Base-by-base conservation (phyloP, 2,888 invertebrate genomes). In the Ellobium chinense region DNA sequence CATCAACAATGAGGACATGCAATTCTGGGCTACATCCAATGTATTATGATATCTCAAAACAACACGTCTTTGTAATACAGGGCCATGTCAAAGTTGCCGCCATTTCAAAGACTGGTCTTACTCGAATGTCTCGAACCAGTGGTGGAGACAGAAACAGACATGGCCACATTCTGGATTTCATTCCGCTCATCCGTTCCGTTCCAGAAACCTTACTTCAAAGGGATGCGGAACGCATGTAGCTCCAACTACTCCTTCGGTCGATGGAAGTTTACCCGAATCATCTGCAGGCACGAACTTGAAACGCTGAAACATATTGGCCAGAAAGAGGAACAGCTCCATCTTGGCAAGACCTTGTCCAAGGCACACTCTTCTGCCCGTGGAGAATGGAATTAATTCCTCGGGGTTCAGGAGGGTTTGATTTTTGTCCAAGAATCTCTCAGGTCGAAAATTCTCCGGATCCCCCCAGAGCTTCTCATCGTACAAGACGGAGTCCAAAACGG, bases 401-500 rank as follows among this genome's bases (percentile, higher is more conserved):
- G 68, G 78, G n/a, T 81, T 73, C 2, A 76, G 56, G 18, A 84
- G 65, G 18, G 84, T 86, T n/a, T 84, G 86, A 5, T 80, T 76
- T 37, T 77, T 76, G 34, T 83, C 83, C 7, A 91, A 79, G 78
- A 88, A 90, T 18, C 89, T 77, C 65, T 89, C 87, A 7, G 91
- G 91, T 9, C 84, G 74, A 74, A 91, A 91, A 14, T 70, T 66
- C 21, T 84, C 73, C 0, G 89, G 88, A 24, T 89, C 81, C 2
- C 74, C 63, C 85, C 88, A 91, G 12, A 83, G 34, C 0, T 70
- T 58, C 21, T 83, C 82, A 78, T 91, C 90, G n/a, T 63, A 80
- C 27, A 86, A 82, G n/a, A 88, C 86, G 5, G 89, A 88, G 60
- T 86, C 82, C 18, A 90, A 34, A 76, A 88, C 90, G 29, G 86